These are phyloP conservation scores for Scaptomyza parva DNA, from an alignment of 2,888 invertebrate species.

Conservation along the genomic window DNA sequence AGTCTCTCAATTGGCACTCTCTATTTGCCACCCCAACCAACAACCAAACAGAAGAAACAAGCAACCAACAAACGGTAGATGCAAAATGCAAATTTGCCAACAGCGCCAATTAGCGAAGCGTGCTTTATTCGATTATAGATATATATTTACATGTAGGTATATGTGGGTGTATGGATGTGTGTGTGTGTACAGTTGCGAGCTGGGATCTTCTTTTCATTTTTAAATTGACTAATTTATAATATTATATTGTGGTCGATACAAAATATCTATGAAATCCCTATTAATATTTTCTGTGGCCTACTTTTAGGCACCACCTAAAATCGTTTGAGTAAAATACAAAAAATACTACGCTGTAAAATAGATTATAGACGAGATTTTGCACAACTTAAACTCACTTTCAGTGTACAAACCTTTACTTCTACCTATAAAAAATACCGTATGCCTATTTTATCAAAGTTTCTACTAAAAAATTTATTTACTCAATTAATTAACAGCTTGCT, in stretches of 20 bases:
- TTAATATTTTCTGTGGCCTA: background rate
- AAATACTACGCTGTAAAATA: no score
- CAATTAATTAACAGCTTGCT: no score
- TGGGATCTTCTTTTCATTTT: background rate
- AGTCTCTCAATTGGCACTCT: background rate
- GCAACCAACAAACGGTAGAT: constrained; percentile 24
- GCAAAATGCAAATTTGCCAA: constrained; percentile 28
- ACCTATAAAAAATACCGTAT: no score
- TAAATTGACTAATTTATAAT: constrained; percentile 2
- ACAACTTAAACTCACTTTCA: no score
- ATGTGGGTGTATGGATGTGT: background rate
- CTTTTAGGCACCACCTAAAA: background rate
- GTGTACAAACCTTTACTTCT: no score
- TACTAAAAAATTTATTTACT: no score
- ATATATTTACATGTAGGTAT: background rate
- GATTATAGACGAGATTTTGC: no score
- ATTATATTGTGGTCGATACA: background rate
- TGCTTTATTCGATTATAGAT: constrained; percentile 8
- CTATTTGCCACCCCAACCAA: background rate
- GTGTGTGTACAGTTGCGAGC: background rate
- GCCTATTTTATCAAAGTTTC: no score
- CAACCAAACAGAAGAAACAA: constrained; percentile 5
- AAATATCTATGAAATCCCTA: background rate
- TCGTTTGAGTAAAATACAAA: no score
- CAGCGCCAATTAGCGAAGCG: constrained; percentile 22